Conservation (phyloP, 2,888 invertebrate species). For the Hirudinaria manillensis region DNA sequence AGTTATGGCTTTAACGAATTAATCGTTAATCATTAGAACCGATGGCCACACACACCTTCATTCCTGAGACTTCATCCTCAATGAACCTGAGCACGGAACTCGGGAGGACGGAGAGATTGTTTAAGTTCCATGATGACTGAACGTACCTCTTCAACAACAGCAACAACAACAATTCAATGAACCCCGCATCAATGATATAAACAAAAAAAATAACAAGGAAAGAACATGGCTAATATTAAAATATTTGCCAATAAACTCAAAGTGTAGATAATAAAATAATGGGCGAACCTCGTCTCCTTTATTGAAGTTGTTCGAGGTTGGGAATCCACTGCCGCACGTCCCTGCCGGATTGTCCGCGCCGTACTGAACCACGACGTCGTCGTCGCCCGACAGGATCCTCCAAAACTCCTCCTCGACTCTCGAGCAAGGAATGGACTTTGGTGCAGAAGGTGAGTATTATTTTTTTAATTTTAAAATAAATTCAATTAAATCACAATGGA, state of each 20-base stretch:
- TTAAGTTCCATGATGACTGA: slow-evolving; percentile 86
- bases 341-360: slow-evolving; percentile 96
- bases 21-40: neutral
- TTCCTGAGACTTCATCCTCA: slow-evolving; percentile 30
- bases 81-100: slow-evolving; percentile 29
- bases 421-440: slow-evolving; percentile 49
- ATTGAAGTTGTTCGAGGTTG: slow-evolving; percentile 63
- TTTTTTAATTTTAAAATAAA: too few relatives aligned
- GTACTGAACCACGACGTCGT: slow-evolving; percentile 94
- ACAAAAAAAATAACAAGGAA: neutral
- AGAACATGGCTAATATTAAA: too few relatives aligned
- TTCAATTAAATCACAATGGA: neutral
- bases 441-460: neutral
- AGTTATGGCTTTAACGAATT: neutral
- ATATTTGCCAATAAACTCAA: too few relatives aligned
- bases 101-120: slow-evolving; percentile 77
- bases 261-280: too few relatives aligned
- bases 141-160: slow-evolving; percentile 47
- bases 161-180: neutral
- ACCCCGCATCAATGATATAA: too few relatives aligned
- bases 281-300: slow-evolving; percentile 15
- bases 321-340: slow-evolving; percentile 95
- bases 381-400: slow-evolving; percentile 91
- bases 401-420: slow-evolving; percentile 93
- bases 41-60: slow-evolving; percentile 24